Conservation (phyloP, 2,113 vertebrate genomes). For the Pavo muticus region DNA sequence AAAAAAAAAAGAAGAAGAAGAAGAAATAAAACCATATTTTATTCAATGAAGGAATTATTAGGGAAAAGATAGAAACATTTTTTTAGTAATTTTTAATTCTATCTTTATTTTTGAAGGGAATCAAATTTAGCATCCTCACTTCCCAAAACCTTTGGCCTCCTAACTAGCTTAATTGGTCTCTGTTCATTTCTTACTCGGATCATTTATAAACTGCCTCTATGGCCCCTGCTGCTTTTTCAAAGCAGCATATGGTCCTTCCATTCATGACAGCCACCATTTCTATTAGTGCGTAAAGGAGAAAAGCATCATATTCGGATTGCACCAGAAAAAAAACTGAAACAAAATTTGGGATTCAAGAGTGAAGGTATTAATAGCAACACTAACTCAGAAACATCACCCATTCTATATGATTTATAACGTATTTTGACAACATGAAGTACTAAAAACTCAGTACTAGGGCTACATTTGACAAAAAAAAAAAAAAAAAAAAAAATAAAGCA, state of each 20-base stretch:
- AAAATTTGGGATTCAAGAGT: not conserved
- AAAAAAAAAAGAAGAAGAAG: not conserved
- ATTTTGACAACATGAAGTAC: not conserved
- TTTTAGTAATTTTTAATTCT: conserved; percentile 4
- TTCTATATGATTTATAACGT: not conserved
- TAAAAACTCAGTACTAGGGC: not conserved
- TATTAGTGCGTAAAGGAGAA: conserved; percentile 46
- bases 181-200: conserved; percentile 69
- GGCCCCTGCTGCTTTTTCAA: conserved; percentile 63
- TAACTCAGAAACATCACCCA: not conserved
- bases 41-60: not conserved
- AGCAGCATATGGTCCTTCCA: conserved; percentile 64
- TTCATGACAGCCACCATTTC: conserved; percentile 59
- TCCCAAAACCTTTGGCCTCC: conserved; percentile 32
- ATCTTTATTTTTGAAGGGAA: conserved; percentile 8
- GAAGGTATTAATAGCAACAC: not conserved
- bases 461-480: not conserved
- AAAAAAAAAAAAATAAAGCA: not conserved
- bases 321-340: not conserved
- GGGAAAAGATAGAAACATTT: not conserved
- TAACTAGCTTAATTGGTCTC: conserved; percentile 65
- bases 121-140: not conserved
- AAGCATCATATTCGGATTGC: not conserved
- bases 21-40: not conserved
- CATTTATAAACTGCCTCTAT: conserved; percentile 54